Evolutionary conservation across 1,140 invertebrate genomes (phyloP).

Genomic region (Whitmania pigra): DNA sequence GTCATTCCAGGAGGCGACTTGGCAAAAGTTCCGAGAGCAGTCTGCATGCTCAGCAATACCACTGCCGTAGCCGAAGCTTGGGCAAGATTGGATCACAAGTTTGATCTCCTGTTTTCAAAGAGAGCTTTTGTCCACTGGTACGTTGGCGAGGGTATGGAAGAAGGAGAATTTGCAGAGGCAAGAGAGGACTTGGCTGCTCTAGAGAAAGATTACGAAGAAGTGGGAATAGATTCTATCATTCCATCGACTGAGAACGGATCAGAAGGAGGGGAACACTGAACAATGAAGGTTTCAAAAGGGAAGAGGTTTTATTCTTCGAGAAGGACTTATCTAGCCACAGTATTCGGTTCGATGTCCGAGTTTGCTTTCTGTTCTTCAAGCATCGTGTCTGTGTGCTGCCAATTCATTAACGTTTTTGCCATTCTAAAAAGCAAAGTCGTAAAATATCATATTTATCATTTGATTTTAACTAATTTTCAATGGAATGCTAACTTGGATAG

Average conservation of each 20-base stretch:
- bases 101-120: conserved; percentile 52
- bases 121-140: conserved; percentile 42
- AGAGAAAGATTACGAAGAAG: conserved; percentile 70
- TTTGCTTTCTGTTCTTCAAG: too few relatives aligned
- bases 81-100: conserved; percentile 45
- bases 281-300: too few relatives aligned
- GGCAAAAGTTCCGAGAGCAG: conserved; percentile 43
- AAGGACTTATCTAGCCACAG: too few relatives aligned
- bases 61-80: conserved; percentile 54
- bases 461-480: too few relatives aligned
- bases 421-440: too few relatives aligned
- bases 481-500: too few relatives aligned
- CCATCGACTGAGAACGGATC: conserved; percentile 22
- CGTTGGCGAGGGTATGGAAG: conserved; percentile 36
- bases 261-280: too few relatives aligned
- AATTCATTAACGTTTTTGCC: too few relatives aligned
- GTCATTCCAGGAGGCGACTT: conserved; percentile 54
- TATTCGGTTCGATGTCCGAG: too few relatives aligned
- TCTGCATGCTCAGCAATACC: conserved; percentile 66
- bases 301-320: too few relatives aligned
- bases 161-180: conserved; percentile 61
- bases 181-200: conserved; percentile 50
- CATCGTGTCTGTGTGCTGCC: too few relatives aligned
- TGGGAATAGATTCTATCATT: conserved; percentile 51
- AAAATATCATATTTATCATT: too few relatives aligned